Base-by-base conservation (phyloP, 64 coral and sea anemone genomes). In the Platygyra sinensis region DNA sequence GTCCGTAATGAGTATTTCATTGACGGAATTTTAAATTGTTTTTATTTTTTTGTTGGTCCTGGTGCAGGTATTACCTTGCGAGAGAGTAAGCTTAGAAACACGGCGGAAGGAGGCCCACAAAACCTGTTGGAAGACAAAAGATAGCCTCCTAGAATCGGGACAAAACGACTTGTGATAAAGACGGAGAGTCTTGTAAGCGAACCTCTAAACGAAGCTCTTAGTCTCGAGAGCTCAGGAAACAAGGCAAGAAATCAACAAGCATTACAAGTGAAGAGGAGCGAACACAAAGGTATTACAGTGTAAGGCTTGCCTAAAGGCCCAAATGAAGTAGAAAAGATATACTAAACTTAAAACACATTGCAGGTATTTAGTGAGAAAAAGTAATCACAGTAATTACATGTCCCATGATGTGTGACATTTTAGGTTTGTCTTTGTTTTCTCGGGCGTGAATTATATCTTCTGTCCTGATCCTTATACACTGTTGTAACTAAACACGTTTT, bases 101-200 rank as follows among this genome's bases (percentile, higher is more conserved):
- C 88, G 95, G 73, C 69, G 92, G 13, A 87, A 94, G 33, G 92
- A 97, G 30, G 95, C 91, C 7, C n/a, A n/a, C 91, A 97, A 82
- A 91, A 94, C n/a, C 78, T 97, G 24, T 50, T 96, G 42, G 94
- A 87, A 52, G 86, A 88, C 62, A 88, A 93, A 29, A 92, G 89
- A 10, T 94, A 97, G 75, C n/a, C 92, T 97, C 14, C 84, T 94
- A 13, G 95, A 94, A 73, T 97, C n/a, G 95, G 95, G 85, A 97
- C 42, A n/a, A 90, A 92, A 29, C 88, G 95, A 29, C 89, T 97
- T 18, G n/a, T n/a, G 95, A 97, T 67, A 83, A 93, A 75, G 95
- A 97, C 27, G 95, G 94, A 31, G n/a, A 91, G 73, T 17, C 72
- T 94, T 60, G 94, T 96, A 2, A 72, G 88, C n/a, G 60, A 93